phyloP scores from a whole-genome alignment of 2,797 vertebrate genomes.

The Cyprinodon diabolis region DNA sequence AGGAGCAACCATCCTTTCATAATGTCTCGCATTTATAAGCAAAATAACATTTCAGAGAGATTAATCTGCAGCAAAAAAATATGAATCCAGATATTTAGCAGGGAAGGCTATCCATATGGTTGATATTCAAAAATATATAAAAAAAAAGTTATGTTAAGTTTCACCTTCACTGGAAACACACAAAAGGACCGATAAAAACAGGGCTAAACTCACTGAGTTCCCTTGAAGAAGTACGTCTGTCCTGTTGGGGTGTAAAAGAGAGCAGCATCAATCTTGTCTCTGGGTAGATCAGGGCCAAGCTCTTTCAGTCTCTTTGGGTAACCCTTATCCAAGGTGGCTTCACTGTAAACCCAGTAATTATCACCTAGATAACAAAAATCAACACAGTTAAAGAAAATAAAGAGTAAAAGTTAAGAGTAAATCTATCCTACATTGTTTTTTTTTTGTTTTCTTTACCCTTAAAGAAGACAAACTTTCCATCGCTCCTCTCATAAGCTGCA shows the following conservation, averaged over 20 bases:
- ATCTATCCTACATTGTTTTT: background rate
- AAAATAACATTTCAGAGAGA: background rate
- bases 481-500: constrained; percentile 88
- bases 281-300: constrained; percentile 86
- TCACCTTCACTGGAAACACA: background rate
- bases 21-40: background rate
- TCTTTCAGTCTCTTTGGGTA: constrained; percentile 88
- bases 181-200: background rate
- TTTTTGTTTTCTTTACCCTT: constrained; percentile 79
- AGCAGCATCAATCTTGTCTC: constrained; percentile 87
- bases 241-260: constrained; percentile 91
- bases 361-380: constrained; percentile 76
- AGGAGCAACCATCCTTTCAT: background rate
- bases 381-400: background rate
- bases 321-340: constrained; percentile 87
- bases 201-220: constrained; percentile 83
- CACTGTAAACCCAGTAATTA: constrained; percentile 90
- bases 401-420: background rate
- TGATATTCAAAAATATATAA: background rate
- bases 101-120: background rate
- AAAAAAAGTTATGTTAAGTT: background rate
- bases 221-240: constrained; percentile 92
- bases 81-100: background rate
- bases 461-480: constrained; percentile 94
- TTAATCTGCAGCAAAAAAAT: background rate